phyloP scores from a whole-genome alignment of 2,113 vertebrate genomes.

The Raja brachyura region DNA sequence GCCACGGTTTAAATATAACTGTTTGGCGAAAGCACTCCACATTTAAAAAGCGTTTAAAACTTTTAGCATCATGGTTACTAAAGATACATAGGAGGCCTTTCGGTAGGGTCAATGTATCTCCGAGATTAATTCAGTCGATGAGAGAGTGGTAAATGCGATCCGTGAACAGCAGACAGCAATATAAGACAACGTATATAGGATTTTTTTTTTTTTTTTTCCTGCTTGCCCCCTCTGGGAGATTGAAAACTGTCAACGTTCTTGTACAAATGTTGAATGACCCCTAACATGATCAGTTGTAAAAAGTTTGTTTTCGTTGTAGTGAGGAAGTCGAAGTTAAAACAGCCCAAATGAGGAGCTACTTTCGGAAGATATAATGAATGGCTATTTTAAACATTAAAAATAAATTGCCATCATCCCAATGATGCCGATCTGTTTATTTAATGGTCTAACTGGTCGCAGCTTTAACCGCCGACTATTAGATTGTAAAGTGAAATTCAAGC shows the following conservation, averaged over 20 bases:
- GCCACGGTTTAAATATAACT: not conserved
- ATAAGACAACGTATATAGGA: not conserved
- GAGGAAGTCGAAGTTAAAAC: not conserved
- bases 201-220: not conserved
- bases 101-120: not conserved
- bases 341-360: not conserved
- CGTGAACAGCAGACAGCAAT: not conserved
- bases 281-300: constrained; percentile 9
- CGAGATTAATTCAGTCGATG: not conserved
- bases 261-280: constrained; percentile 37
- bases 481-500: constrained; percentile 82
- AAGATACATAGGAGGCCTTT: not conserved
- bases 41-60: not conserved
- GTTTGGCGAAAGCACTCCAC: not conserved
- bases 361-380: not conserved
- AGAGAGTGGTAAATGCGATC: not conserved
- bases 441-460: not conserved
- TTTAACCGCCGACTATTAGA: constrained; percentile 36
- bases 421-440: constrained; percentile 2
- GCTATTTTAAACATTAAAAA: not conserved
- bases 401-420: not conserved
- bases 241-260: constrained; percentile 29
- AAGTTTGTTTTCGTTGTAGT: constrained; percentile 21
- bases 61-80: not conserved
- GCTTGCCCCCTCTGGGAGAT: not conserved